Conservation (phyloP, 2,797 vertebrate genomes). For the Acridotheres tristis region DNA sequence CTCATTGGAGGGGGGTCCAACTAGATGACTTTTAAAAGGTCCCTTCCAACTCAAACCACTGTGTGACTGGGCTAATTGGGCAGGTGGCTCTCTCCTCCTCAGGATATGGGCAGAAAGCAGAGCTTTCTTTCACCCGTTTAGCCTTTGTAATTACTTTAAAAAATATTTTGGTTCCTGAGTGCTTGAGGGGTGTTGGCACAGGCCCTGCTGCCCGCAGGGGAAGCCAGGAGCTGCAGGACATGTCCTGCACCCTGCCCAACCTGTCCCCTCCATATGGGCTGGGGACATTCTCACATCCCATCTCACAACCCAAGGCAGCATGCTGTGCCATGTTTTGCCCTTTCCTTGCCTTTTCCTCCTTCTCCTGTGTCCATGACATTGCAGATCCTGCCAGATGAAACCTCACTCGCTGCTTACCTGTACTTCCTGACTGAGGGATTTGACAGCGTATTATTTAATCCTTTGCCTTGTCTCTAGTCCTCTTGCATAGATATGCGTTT, state of each 20-base stretch:
- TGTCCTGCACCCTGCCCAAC: neutral
- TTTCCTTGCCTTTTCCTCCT: neutral
- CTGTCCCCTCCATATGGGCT: accelerated
- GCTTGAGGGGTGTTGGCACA: neutral
- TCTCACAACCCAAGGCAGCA: neutral
- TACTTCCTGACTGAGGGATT: neutral
- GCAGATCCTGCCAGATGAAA: neutral
- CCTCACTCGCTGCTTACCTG: accelerated
- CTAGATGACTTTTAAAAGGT: neutral
- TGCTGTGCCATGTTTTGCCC: neutral
- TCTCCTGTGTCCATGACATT: accelerated
- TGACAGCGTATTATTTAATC: neutral
- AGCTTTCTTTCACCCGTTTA: neutral
- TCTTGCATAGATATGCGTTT: accelerated
- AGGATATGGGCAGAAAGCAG: accelerated
- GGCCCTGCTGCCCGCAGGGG: neutral
- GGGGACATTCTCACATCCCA: neutral
- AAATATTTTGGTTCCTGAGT: neutral
- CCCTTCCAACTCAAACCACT: neutral
- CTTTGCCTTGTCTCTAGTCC: neutral
- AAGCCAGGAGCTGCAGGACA: accelerated
- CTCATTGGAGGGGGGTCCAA: neutral
- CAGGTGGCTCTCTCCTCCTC: neutral
- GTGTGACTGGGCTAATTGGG: neutral
- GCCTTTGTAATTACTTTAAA: neutral